A percentile compares a stretch with the other conserved stretches of the same genome.
Conservation (phyloP, 2,113 vertebrate genomes). For the Xiphophorus hellerii region DNA sequence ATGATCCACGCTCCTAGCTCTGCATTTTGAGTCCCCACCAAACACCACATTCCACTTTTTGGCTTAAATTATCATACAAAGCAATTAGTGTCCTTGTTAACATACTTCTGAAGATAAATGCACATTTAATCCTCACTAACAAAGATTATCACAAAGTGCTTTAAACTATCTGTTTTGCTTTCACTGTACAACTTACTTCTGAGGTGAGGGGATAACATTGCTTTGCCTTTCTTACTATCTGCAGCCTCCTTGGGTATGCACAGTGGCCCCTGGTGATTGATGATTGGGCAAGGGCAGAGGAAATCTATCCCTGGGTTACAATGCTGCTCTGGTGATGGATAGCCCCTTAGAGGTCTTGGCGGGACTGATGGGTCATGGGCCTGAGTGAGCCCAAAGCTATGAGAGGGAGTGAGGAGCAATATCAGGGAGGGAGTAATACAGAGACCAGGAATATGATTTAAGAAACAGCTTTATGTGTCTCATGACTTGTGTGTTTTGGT, state of each 20-base stretch:
- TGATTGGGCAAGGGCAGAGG: constrained; percentile 73
- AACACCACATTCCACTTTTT: not conserved
- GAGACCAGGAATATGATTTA: constrained; percentile 9
- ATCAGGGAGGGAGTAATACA: constrained; percentile 16
- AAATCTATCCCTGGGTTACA: constrained; percentile 79
- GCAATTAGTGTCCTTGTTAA: not conserved
- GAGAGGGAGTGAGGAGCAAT: constrained; percentile 40
- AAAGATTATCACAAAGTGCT: not conserved
- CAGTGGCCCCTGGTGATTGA: constrained; percentile 76
- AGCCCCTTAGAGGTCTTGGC: constrained; percentile 69
- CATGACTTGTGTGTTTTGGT: not conserved
- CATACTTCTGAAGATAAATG: not conserved
- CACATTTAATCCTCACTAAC: not conserved
- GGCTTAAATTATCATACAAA: not conserved
- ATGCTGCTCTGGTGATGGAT: constrained; percentile 77
- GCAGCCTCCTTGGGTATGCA: constrained; percentile 79
- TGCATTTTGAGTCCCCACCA: too few species aligned
- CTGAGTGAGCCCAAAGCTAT: constrained; percentile 50
- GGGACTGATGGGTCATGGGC: constrained; percentile 73
- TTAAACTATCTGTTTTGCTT: constrained; percentile 22
- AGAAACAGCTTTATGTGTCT: constrained; percentile 8
- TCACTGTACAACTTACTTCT: constrained; percentile 26
- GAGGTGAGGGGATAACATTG: constrained; percentile 66
- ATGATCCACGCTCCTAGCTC: too few species aligned
- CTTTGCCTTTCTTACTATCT: constrained; percentile 65